Base-by-base conservation (phyloP, 2,797 vertebrate species). In the Pogoniulus pusillus region DNA sequence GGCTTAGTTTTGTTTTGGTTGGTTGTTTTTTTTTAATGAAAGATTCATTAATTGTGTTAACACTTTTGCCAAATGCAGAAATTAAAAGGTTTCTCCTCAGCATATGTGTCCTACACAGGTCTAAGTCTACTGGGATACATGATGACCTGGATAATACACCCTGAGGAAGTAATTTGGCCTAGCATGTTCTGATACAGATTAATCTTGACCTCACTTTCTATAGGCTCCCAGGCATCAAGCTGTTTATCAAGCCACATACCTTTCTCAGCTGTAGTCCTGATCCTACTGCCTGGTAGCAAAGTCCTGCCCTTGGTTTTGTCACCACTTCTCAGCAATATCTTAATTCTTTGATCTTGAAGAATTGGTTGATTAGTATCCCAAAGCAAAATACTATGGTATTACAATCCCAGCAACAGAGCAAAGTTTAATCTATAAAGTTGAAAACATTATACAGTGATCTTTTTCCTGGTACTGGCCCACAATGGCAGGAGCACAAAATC, bases 11-110 rank as follows among this genome's bases (percentile, higher is more conserved):
- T 65, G 9, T 39, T 82, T 85, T 62, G 3, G 17, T 68, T 34
- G 6, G 47, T 49, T 49, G 22, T 47, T 22, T 7, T 12, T 49
- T 1, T 74, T 63, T 75, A 39, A 39, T 35, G 43, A 24, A 72
- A 73, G 6, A 30, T 43, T 35, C 4, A 6, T 89, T 82, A 34
- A 22, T 41, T 1, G 0, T n/a, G 17, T 30, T 85, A 82, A 60
- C 0, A 0, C 6, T 73, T 75, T 23, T n/a, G 14, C 10, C 7
- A 16, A 76, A 53, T 20, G 9, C 12, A 82, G 37, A 88, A 63
- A 49, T 20, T 1, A 53, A 69, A n/a, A 59, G 7, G 2, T 39
- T 79, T 79, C 37, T 81, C 13, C 7, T 68, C 18, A 57, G 6
- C 6, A 12, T 20, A 16, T 27, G 10, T 17, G 2, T 22, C 47